These are phyloP conservation scores for Falco novaeseelandiae DNA, from an alignment of 2,797 vertebrate species.

Conservation along the genomic window DNA sequence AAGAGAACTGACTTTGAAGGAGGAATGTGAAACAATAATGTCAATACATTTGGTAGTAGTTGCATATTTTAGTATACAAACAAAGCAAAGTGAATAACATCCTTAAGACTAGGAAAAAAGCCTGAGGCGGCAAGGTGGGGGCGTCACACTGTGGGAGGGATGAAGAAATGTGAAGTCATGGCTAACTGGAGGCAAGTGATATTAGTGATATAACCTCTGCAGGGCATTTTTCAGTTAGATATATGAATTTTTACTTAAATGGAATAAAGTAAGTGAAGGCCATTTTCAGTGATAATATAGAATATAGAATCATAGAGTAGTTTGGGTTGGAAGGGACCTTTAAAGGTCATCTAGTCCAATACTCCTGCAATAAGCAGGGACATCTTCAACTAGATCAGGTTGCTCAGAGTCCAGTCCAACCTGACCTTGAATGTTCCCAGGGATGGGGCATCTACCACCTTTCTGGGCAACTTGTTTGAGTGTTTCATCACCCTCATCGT, in stretches of 20 bases:
- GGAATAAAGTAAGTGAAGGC: neutral
- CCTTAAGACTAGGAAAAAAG: neutral
- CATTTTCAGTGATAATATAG: neutral
- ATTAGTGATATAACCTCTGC: neutral
- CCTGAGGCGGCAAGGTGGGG: neutral
- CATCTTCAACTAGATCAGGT: neutral
- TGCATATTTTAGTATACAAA: neutral
- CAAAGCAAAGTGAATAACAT: neutral
- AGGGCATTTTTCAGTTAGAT: neutral
- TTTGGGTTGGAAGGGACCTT: neutral
- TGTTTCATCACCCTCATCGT: neutral
- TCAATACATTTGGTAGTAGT: neutral
- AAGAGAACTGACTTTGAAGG: neutral
- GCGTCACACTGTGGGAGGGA: neutral
- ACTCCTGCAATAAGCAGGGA: neutral
- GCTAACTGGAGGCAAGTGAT: neutral
- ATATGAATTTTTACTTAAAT: neutral
- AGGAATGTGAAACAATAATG: neutral
- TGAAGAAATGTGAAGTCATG: neutral
- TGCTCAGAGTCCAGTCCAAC: neutral
- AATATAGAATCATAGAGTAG: neutral
- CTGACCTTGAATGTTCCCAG: neutral
- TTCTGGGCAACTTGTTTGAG: neutral
- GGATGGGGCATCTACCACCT: neutral
- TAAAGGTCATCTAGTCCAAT: neutral